Evolutionary conservation across 2,797 vertebrate genomes (phyloP).

Genomic region (Alca torda): DNA sequence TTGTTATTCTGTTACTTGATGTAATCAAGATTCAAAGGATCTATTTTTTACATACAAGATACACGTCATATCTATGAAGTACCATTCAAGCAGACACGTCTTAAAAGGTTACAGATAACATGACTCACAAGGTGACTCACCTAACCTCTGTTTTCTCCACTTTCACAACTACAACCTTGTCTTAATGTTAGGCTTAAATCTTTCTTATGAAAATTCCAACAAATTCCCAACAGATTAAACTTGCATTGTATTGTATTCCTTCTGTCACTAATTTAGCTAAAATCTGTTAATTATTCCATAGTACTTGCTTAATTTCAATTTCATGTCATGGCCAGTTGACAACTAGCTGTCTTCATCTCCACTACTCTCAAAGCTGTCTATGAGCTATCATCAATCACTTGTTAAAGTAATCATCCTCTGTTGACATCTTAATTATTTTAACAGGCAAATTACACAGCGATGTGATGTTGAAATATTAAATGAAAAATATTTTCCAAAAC

Average conservation of each 20-base stretch:
- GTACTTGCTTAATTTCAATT: background rate
- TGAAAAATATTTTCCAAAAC: constrained; percentile 29
- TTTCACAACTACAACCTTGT: background rate
- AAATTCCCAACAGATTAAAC: background rate
- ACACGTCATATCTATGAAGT: background rate
- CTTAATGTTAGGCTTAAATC: background rate
- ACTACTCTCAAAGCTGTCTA: background rate
- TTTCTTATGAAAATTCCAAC: background rate
- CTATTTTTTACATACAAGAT: background rate
- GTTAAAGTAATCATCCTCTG: background rate
- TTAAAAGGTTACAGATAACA: background rate
- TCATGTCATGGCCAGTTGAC: background rate
- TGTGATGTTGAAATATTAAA: background rate
- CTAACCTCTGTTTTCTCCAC: background rate
- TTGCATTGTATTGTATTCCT: background rate
- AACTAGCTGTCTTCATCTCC: background rate
- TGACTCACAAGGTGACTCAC: background rate
- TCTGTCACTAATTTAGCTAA: background rate
- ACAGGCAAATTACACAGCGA: background rate
- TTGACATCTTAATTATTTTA: constrained; percentile 24
- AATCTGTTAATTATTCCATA: background rate
- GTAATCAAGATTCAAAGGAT: background rate
- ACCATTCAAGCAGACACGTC: rapidly evolving
- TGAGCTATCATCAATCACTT: background rate
- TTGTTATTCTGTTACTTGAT: background rate